These are phyloP conservation scores for Microhierax caerulescens DNA, from an alignment of 2,797 vertebrate genomes.

Conservation along the genomic window DNA sequence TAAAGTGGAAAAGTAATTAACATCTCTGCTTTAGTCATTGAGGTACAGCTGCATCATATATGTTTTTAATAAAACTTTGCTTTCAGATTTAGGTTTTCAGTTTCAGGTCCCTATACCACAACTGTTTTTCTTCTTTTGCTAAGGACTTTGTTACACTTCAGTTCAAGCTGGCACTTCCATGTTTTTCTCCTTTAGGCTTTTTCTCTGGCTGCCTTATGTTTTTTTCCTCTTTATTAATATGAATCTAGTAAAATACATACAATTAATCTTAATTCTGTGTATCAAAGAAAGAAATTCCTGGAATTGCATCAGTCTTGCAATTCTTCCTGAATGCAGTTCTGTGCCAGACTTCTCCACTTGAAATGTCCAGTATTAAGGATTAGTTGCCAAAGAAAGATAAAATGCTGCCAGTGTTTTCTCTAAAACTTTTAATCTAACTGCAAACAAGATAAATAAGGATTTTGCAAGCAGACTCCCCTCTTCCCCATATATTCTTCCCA, in stretches of 20 bases:
- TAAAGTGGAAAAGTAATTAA: not conserved
- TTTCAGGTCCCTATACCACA: not conserved
- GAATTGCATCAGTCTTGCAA: not conserved
- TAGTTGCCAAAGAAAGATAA: slow-evolving; percentile 39
- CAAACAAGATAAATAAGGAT: slow-evolving; percentile 36
- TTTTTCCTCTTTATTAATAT: not conserved
- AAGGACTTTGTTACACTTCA: not conserved
- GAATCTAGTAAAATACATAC: not conserved
- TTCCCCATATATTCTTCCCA: not conserved
- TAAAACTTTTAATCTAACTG: slow-evolving; percentile 11
- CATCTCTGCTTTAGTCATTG: not conserved
- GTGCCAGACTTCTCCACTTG: not conserved
- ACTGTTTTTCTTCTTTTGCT: not conserved
- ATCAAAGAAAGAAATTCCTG: not conserved
- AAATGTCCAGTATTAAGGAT: not conserved
- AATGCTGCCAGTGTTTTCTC: not conserved
- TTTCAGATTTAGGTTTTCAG: not conserved
- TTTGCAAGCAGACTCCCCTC: not conserved
- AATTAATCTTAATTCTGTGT: not conserved
- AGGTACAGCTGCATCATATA: not conserved
- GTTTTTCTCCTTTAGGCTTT: not conserved
- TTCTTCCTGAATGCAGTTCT: not conserved
- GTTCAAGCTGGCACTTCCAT: not conserved
- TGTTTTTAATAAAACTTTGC: not conserved
- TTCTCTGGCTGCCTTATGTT: not conserved